Evolutionary conservation across 2,797 vertebrate species (phyloP), one percentile per base, ranked within the genome.

Genomic region (Pitangus sulphuratus): DNA sequence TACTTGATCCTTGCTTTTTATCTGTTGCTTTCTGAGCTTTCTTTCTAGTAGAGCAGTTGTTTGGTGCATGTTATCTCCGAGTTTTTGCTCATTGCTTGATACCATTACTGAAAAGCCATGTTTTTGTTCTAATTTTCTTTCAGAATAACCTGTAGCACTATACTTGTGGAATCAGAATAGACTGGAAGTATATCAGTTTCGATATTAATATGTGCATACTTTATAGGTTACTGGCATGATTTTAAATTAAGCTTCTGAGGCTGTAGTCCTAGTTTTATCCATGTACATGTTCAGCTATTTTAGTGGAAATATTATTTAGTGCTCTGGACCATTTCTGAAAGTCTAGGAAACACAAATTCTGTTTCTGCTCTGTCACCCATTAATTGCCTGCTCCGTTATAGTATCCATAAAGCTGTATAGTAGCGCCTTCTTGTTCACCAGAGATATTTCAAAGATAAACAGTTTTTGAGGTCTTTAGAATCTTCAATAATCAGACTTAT

Each of bases 41-140:
- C 39, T 16, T 28, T 90, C 74, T 78, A 56, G 30, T 72, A 56
- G 84, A 89, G 65, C 31, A 56, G 20, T 80, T 89, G 39, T 71
- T 62, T 30, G 30, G 66, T 87, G 84, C 84, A 57, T 8, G 42
- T 74, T 87, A 58, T 84, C 74, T 91, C 70, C 18, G 16, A 84
- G 53, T 94, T 93, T 91, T 92, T 75, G 44, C 71, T 86, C 40
- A 30, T 71, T 95, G 95, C 90, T 92, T 92, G 82, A 33, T 94
- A 47, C 18, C 24, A 8, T 75, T 93, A 61, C 45, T 84, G 72
- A 91, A 92, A 40, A 95, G 24, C 26, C 6, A 5, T 77, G 48
- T 6, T 87, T 89, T 79, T 82, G 35, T 93, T 92, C 11, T 76
- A 31, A 37, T 90, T 94, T 87, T 82, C 40, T 79, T 82, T 94